Conservation (phyloP, 2,797 vertebrate genomes). For the Harpagifer antarcticus region DNA sequence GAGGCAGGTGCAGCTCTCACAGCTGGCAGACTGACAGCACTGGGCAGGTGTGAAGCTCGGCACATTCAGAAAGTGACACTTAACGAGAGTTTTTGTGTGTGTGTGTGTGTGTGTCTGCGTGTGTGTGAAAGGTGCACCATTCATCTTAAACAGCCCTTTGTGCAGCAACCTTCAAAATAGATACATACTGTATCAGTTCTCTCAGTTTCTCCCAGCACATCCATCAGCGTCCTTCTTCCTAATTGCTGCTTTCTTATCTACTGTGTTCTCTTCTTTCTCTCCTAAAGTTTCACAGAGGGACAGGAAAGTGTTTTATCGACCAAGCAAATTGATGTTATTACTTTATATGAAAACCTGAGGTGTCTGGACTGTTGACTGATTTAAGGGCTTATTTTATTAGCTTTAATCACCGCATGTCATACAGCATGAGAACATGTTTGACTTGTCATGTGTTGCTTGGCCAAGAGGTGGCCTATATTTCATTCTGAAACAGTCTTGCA, state of each 20-base stretch:
- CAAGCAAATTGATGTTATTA: conserved; percentile 18
- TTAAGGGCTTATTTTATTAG: conserved; percentile 18
- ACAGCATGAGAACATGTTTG: conserved; percentile 8
- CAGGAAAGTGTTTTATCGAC: conserved; percentile 25
- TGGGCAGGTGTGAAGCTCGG: conserved; percentile 72
- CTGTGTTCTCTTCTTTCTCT: conserved; percentile 18
- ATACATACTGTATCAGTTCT: conserved; percentile 43
- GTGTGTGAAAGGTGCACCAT: conserved; percentile 30
- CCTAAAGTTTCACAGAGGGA: conserved; percentile 29
- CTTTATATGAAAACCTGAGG: neutral
- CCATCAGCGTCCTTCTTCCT: conserved; percentile 45
- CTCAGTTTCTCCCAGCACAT: conserved; percentile 35
- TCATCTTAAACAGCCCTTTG: conserved; percentile 63
- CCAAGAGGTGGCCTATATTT: conserved; percentile 31
- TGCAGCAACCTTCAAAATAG: conserved; percentile 60
- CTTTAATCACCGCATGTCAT: conserved; percentile 9
- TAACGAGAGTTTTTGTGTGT: conserved; percentile 43
- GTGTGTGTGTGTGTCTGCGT: conserved; percentile 25
- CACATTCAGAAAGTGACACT: conserved; percentile 68
- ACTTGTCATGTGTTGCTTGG: conserved; percentile 15
- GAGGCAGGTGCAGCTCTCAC: conserved; percentile 57
- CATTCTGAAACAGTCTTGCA: conserved; percentile 35
- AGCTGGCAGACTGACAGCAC: conserved; percentile 76
- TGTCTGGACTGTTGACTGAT: conserved; percentile 23
- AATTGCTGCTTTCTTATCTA: conserved; percentile 36